These are phyloP conservation scores for Trachythela sp. DNA, from an alignment of 64 coral and sea anemone species.

Conservation along the genomic window DNA sequence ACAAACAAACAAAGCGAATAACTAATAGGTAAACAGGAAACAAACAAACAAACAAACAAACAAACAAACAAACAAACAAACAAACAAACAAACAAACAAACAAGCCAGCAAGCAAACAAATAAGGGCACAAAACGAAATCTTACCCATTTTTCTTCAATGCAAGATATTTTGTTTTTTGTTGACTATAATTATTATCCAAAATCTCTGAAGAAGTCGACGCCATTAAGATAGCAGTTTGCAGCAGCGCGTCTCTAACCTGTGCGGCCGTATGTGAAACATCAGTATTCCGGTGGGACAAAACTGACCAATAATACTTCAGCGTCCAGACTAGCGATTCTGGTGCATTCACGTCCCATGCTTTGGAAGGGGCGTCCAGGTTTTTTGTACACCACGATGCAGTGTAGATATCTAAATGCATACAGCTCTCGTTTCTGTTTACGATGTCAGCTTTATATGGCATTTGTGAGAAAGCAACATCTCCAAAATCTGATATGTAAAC, in stretches of 20 bases:
- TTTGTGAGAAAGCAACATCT: neutral
- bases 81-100: neutral
- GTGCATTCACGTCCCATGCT: neutral
- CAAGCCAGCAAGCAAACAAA: neutral
- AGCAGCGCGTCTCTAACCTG: neutral
- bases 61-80: neutral
- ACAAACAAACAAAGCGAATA: neutral
- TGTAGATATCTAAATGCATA: neutral
- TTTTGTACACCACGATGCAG: neutral
- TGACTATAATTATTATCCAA: neutral
- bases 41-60: neutral
- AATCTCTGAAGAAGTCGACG: neutral
- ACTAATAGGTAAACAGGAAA: too few relatives aligned
- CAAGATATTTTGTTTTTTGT: neutral
- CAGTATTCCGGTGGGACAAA: neutral
- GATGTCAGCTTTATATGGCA: neutral
- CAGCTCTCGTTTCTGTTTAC: neutral
- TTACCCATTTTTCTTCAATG: conserved; percentile 11
- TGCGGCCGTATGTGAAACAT: neutral
- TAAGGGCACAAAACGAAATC: neutral
- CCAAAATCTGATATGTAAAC: neutral
- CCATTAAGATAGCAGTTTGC: conserved; percentile 16
- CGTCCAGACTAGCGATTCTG: neutral
- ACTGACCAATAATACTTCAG: neutral
- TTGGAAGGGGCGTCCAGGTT: neutral